Conservation (phyloP, 2,888 invertebrate species). For the Lordiphosa andalusiaca region DNA sequence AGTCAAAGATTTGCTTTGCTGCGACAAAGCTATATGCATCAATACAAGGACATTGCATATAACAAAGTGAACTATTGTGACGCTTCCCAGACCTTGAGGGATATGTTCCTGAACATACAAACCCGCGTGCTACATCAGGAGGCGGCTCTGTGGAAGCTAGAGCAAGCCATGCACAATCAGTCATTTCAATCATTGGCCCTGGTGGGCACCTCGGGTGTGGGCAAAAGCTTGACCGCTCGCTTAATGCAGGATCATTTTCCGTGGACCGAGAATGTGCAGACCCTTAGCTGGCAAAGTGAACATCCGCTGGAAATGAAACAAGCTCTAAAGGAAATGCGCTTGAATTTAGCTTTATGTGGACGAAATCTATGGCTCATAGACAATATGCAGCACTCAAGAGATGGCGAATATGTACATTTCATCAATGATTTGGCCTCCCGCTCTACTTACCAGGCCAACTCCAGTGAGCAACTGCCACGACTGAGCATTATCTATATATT, state of each 20-base stretch:
- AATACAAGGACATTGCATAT: conserved; percentile 72
- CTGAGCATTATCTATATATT: conserved; percentile 74
- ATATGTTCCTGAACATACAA: conserved; percentile 47
- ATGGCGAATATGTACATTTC: conserved; percentile 48
- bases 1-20: conserved; percentile 15
- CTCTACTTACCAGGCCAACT: background rate
- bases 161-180: conserved; percentile 50
- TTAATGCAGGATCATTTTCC: conserved; percentile 66
- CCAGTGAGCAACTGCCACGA: conserved; percentile 6
- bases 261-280: conserved; percentile 76
- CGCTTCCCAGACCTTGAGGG: conserved; percentile 31
- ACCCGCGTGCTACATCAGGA: conserved; percentile 56
- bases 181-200: conserved; percentile 63
- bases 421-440: conserved; percentile 47
- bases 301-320: conserved; percentile 15
- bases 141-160: conserved; percentile 57
- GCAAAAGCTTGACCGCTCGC: conserved; percentile 72
- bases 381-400: conserved; percentile 54
- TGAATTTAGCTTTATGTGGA: conserved; percentile 70
- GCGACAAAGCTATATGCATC: conserved; percentile 47
- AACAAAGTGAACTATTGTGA: conserved; percentile 73
- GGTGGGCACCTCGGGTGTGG: conserved; percentile 74
- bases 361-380: conserved; percentile 78
- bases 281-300: conserved; percentile 59
- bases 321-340: conserved; percentile 33